Percentiles rank a stretch among this genome's conserved stretches.
These are phyloP conservation scores for Sinelater perroti DNA, from an alignment of 2,888 invertebrate species.

Conservation along the genomic window DNA sequence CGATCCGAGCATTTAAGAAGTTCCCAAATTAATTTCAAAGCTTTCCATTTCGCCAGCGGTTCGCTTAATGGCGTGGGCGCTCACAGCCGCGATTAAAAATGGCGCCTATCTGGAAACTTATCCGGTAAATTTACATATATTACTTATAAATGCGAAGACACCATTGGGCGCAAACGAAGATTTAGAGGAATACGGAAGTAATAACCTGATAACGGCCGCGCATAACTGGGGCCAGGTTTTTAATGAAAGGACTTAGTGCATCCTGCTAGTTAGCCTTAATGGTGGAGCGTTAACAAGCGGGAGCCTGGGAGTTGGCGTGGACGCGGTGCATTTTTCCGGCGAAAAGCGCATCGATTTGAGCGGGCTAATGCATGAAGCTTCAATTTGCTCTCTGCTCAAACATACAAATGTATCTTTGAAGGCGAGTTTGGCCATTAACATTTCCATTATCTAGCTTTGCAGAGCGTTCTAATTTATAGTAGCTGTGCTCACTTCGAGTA, in stretches of 20 bases:
- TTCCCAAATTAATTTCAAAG: slow-evolving; percentile 36
- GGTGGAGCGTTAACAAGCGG: too few relatives aligned
- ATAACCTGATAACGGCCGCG: slow-evolving; percentile 28
- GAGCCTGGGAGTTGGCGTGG: too few relatives aligned
- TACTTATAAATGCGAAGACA: slow-evolving; percentile 30
- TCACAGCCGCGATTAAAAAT: slow-evolving; percentile 28
- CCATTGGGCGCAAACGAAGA: slow-evolving; percentile 29
- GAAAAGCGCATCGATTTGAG: too few relatives aligned
- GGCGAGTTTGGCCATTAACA: too few relatives aligned
- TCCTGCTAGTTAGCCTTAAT: too few relatives aligned
- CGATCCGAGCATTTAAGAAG: slow-evolving; percentile 34
- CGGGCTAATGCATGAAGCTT: too few relatives aligned
- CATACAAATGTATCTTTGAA: too few relatives aligned
- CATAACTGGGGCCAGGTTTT: slow-evolving; percentile 26
- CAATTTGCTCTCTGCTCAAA: too few relatives aligned
- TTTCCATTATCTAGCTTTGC: too few relatives aligned
- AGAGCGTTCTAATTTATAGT: too few relatives aligned
- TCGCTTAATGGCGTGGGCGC: slow-evolving; percentile 28
- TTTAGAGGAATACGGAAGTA: slow-evolving; percentile 26
- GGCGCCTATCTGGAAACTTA: slow-evolving; percentile 29
- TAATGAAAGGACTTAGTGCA: slow-evolving; percentile 27
- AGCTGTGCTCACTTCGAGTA: too few relatives aligned
- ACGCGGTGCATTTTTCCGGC: too few relatives aligned
- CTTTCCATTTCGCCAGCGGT: slow-evolving; percentile 27
- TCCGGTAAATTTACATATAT: slow-evolving; percentile 27